Base-by-base conservation (phyloP, 2,888 invertebrate genomes). In the Calliscelio sp. region DNA sequence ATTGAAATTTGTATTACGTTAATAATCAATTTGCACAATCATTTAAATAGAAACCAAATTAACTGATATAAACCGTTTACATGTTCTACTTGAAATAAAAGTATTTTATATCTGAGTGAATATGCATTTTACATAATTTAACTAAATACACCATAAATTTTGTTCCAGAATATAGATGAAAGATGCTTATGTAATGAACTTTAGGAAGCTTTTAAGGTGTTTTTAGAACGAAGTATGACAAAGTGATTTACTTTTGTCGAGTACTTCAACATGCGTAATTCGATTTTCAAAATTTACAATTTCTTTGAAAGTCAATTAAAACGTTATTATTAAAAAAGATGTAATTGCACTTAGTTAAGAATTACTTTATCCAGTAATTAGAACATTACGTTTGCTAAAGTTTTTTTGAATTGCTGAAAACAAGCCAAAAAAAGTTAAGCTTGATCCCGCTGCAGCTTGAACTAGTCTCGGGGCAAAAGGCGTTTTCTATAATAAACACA, bases 61-160 rank as follows among this genome's bases (percentile, higher is more conserved):
- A n/a, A n/a, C n/a, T n/a, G n/a, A n/a, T n/a, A n/a, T n/a, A n/a
- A n/a, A n/a, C n/a, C n/a, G n/a, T n/a, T n/a, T n/a, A n/a, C n/a
- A n/a, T n/a, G n/a, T n/a, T n/a, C n/a, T n/a, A n/a, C n/a, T n/a
- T n/a, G n/a, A n/a, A n/a, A n/a, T 18, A 44, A 44, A 44, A 63
- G 24, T 63, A 18, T 63, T 16, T 25, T n/a, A n/a, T n/a, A n/a
- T n/a, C 16, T 18, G 16, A 16, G 8, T 8, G 16, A 63, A 20
- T 63, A n/a, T 18, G 25, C 44, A 44, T 63, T 63, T 25, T 18
- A 44, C 44, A n/a, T n/a, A 8, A 16, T 6, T 46, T 44, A 6
- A 65, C 46, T 53, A 53, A 68, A 68, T 68, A 68, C 10, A 22
- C 24, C 28, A 70, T 70, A 70, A 70, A 70, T 70, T 44, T 25